phyloP scores from a whole-genome alignment of 2,113 vertebrate species.

The Osmerus mordax region DNA sequence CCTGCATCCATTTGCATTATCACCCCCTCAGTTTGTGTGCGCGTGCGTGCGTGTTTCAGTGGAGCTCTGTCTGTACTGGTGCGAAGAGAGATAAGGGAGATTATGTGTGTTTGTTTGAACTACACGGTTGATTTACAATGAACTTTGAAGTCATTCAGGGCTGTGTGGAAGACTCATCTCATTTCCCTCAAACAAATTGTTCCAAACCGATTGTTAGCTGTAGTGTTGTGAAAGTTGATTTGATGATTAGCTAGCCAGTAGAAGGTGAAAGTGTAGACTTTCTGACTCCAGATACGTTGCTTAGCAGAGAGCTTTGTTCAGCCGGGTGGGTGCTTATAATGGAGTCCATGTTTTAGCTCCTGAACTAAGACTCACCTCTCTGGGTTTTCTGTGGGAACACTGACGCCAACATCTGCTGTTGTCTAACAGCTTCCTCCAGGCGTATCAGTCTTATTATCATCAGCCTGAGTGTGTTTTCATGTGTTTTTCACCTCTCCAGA shows the following conservation, averaged over 20 bases:
- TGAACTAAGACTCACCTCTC: conserved; percentile 9
- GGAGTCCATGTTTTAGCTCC: conserved; percentile 2
- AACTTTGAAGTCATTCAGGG: not conserved
- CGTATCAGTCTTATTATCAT: conserved; percentile 29
- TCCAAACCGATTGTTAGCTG: not conserved
- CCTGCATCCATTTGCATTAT: conserved; percentile 13
- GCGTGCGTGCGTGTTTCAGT: not conserved
- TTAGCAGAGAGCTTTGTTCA: conserved; percentile 9
- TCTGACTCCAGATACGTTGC: conserved; percentile 14
- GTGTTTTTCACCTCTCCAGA: conserved; percentile 33
- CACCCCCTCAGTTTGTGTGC: conserved; percentile 24
- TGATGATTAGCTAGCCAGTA: not conserved
- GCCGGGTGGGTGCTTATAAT: conserved; percentile 8
- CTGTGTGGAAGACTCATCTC: not conserved
- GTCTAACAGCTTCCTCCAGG: conserved; percentile 24
- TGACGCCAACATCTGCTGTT: conserved; percentile 2
- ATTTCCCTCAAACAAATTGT: not conserved
- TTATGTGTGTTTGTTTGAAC: not conserved
- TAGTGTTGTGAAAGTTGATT: not conserved
- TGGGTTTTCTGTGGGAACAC: conserved; percentile 30
- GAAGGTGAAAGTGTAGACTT: not conserved
- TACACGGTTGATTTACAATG: not conserved
- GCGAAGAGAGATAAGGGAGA: conserved; percentile 24
- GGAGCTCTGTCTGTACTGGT: conserved; percentile 23
- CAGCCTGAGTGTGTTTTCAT: conserved; percentile 13